phyloP scores from a whole-genome alignment of 2,113 vertebrate genomes.

The Suncus etruscus region DNA sequence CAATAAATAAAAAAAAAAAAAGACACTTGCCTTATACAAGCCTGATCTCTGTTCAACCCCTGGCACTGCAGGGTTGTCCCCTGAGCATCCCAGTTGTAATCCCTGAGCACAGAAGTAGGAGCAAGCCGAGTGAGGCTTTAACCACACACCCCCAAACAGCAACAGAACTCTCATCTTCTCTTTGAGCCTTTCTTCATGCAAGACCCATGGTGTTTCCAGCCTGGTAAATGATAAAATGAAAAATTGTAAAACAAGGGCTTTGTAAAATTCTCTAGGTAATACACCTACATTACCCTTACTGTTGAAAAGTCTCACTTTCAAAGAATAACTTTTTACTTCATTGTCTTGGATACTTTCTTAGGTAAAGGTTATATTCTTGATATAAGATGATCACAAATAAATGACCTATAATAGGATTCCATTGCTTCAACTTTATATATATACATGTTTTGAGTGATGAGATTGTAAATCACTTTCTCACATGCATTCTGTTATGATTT shows the following conservation, averaged over 20 bases:
- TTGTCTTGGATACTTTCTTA: neutral
- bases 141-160: too few relatives aligned
- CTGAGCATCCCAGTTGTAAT: too few relatives aligned
- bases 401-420: neutral
- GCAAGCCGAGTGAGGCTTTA: too few relatives aligned
- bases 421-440: neutral
- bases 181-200: too few relatives aligned
- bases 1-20: too few relatives aligned
- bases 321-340: neutral
- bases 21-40: too few relatives aligned
- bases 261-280: neutral
- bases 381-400: neutral
- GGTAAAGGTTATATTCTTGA: neutral
- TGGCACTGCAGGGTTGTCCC: too few relatives aligned
- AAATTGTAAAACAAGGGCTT: neutral
- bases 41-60: too few relatives aligned
- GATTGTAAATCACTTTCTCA: neutral
- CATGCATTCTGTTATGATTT: neutral
- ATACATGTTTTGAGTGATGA: neutral
- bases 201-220: neutral
- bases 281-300: neutral
- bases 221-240: constrained; percentile 4
- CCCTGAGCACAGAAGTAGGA: too few relatives aligned
- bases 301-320: constrained; percentile 25
- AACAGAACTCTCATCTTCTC: too few relatives aligned